phyloP scores from a whole-genome alignment of 2,888 invertebrate species.

The Embidobia sp. region DNA sequence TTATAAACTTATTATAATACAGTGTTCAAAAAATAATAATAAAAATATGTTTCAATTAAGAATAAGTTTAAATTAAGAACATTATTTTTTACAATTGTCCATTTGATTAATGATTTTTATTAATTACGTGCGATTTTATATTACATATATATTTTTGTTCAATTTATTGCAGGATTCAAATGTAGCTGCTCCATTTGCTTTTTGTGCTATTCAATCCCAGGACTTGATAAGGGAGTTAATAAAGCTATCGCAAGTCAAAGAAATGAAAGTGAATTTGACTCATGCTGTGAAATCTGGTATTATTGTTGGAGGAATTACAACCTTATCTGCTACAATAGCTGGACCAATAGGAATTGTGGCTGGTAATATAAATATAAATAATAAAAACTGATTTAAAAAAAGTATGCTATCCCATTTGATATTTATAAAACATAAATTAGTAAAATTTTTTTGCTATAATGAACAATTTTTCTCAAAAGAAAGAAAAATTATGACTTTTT shows the following conservation, averaged over 20 bases:
- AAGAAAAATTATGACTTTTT: too few relatives aligned
- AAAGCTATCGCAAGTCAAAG: constrained; percentile 39
- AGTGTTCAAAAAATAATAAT: too few relatives aligned
- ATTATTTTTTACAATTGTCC: too few relatives aligned
- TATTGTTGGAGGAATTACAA: constrained; percentile 47
- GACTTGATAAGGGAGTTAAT: constrained; percentile 44
- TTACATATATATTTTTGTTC: too few relatives aligned
- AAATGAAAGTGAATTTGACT: constrained; percentile 43
- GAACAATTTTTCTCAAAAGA: neutral
- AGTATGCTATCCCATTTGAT: neutral
- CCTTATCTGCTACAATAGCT: constrained; percentile 30
- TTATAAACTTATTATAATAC: too few relatives aligned
- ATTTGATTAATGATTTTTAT: too few relatives aligned
- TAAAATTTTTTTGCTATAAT: too few relatives aligned
- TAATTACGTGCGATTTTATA: too few relatives aligned
- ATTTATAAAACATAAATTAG: neutral
- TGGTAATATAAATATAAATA: too few relatives aligned
- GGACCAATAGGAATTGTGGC: constrained; percentile 49
- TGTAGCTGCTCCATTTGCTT: neutral
- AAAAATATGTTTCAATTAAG: too few relatives aligned
- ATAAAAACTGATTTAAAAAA: too few relatives aligned
- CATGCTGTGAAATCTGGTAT: constrained; percentile 44
- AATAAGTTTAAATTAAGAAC: too few relatives aligned
- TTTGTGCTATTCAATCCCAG: constrained; percentile 31
- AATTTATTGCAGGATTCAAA: neutral